Evolutionary conservation across 2,113 vertebrate species (phyloP).

Genomic region (Myiagra hebetior): DNA sequence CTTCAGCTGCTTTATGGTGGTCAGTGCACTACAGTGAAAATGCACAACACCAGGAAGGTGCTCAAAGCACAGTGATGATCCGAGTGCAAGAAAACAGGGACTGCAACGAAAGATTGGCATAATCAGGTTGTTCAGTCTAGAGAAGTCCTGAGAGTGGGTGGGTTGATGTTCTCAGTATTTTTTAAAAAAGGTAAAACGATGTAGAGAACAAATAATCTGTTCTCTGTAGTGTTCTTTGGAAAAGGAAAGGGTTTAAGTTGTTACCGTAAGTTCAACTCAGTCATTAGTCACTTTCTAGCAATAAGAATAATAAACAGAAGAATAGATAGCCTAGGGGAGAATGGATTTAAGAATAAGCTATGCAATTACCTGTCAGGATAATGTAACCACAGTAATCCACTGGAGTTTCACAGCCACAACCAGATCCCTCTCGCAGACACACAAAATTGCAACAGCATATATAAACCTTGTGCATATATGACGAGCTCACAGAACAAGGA

Average conservation of each 20-base stretch:
- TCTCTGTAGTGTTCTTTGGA: not conserved
- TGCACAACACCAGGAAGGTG: not conserved
- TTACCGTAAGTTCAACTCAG: not conserved
- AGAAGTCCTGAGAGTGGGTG: not conserved
- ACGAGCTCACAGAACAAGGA: not conserved
- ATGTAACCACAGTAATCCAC: not conserved
- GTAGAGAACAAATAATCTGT: not conserved
- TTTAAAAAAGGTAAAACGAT: fast-evolving
- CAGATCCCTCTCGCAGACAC: not conserved
- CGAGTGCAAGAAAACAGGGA: fast-evolving
- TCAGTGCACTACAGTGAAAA: not conserved
- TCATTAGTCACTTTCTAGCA: not conserved
- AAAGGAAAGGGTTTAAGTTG: not conserved
- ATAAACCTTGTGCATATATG: not conserved
- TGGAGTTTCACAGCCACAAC: not conserved
- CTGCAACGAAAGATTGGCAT: not conserved
- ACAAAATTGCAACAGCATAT: not conserved
- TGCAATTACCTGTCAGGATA: not conserved
- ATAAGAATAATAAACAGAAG: not conserved
- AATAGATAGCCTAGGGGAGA: not conserved
- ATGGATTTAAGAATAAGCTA: not conserved
- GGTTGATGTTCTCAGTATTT: not conserved
- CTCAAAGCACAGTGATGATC: not conserved
- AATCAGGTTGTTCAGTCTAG: not conserved
- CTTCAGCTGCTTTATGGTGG: not conserved